A percentile compares a stretch with the other conserved stretches of the same genome.
These are phyloP conservation scores for Haemorhous mexicanus DNA, from an alignment of 2,113 vertebrate species.

Conservation along the genomic window DNA sequence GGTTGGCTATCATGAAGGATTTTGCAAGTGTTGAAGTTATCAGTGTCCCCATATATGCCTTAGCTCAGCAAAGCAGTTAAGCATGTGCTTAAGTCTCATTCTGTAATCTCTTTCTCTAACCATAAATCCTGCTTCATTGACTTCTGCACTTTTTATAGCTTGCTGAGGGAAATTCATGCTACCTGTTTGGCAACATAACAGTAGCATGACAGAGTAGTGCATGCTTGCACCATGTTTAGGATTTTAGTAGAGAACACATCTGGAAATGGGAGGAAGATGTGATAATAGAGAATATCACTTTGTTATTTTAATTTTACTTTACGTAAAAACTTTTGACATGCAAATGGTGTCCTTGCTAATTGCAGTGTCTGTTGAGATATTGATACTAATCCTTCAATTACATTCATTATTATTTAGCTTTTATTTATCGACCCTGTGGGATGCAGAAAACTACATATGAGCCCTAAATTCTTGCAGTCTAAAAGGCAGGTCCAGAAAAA, in stretches of 20 bases:
- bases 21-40: slow-evolving; percentile 58
- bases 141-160: slow-evolving; percentile 64
- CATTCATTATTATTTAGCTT: not conserved
- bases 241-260: not conserved
- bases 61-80: slow-evolving; percentile 56
- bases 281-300: not conserved
- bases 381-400: not conserved
- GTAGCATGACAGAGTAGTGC: not conserved
- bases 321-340: not conserved
- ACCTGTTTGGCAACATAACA: slow-evolving; percentile 56
- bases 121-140: slow-evolving; percentile 55
- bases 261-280: not conserved
- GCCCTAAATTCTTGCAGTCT: not conserved
- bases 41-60: slow-evolving; percentile 27
- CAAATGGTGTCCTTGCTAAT: not conserved
- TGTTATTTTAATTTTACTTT: not conserved
- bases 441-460: not conserved
- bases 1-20: slow-evolving; percentile 69
- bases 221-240: not conserved
- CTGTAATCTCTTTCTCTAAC: slow-evolving; percentile 44
- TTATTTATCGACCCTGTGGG: not conserved
- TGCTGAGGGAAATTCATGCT: slow-evolving; percentile 54
- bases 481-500: not conserved
- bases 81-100: slow-evolving; percentile 45
- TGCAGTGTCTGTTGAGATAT: not conserved